Conservation (phyloP, 2,113 vertebrate genomes). For the Aepyceros melampus region DNA sequence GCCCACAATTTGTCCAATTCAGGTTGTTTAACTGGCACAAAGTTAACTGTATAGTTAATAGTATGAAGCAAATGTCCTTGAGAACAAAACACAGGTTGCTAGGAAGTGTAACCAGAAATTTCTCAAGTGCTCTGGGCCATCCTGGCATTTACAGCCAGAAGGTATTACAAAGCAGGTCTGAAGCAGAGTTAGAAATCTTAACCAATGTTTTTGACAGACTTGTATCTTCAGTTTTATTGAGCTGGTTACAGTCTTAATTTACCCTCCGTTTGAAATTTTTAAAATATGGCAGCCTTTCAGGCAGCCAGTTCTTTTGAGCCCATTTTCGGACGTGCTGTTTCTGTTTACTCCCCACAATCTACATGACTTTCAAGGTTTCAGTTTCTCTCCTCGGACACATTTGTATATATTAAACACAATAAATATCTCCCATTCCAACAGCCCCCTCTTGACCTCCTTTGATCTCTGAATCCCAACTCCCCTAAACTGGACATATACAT, state of each 20-base stretch:
- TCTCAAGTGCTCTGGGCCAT: not conserved
- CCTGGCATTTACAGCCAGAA: not conserved
- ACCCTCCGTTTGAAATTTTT: not conserved
- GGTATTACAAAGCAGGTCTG: not conserved
- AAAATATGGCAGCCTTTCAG: not conserved
- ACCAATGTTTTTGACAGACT: not conserved
- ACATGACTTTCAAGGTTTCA: constrained; percentile 49
- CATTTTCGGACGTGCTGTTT: constrained; percentile 64
- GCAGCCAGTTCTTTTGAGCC: not conserved
- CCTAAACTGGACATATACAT: constrained; percentile 56
- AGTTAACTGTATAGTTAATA: not conserved
- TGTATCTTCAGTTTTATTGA: not conserved
- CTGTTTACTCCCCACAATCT: constrained; percentile 62
- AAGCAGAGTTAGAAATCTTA: not conserved
- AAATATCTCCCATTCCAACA: constrained; percentile 60
- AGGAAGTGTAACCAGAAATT: not conserved
- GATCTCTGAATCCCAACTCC: constrained; percentile 58
- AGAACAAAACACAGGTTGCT: not conserved
- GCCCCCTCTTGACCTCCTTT: constrained; percentile 63
- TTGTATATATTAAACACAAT: constrained; percentile 53
- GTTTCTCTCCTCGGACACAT: constrained; percentile 19
- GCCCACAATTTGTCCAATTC: not conserved
- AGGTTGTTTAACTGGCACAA: not conserved
- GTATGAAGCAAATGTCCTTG: not conserved
- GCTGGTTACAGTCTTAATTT: not conserved